Conservation (phyloP, 2,113 vertebrate genomes). For the Calypte anna region DNA sequence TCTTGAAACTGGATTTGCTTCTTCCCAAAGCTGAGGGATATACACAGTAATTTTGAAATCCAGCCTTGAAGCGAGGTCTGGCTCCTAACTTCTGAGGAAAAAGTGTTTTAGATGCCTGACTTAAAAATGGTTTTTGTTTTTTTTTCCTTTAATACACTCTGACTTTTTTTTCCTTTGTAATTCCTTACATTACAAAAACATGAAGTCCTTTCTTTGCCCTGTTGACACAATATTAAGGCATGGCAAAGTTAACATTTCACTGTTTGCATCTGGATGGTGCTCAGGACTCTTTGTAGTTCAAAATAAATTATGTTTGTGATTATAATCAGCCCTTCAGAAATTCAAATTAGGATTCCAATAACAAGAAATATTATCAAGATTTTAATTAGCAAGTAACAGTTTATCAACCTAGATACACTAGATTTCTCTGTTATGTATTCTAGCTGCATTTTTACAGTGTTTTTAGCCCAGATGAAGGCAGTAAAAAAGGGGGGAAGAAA, state of each 20-base stretch:
- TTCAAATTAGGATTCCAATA: constrained; percentile 26
- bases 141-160: background rate
- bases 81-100: background rate
- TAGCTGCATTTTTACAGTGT: background rate
- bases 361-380: background rate
- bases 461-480: background rate
- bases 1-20: constrained; percentile 50
- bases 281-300: background rate
- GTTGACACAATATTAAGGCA: background rate
- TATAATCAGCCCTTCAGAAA: constrained; percentile 34
- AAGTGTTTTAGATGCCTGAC: background rate
- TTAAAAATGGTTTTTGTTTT: background rate
- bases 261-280: background rate
- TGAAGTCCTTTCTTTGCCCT: background rate
- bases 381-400: constrained; percentile 20
- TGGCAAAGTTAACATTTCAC: background rate
- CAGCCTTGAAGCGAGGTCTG: background rate
- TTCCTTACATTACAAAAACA: background rate
- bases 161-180: fast-evolving
- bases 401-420: constrained; percentile 3
- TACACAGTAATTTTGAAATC: constrained; percentile 3
- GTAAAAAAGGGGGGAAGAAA: background rate
- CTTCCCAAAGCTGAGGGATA: background rate
- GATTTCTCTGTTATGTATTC: background rate
- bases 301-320: constrained; percentile 4